Conservation (phyloP, 2,797 vertebrate genomes). For the Peromyscus attwateri region DNA sequence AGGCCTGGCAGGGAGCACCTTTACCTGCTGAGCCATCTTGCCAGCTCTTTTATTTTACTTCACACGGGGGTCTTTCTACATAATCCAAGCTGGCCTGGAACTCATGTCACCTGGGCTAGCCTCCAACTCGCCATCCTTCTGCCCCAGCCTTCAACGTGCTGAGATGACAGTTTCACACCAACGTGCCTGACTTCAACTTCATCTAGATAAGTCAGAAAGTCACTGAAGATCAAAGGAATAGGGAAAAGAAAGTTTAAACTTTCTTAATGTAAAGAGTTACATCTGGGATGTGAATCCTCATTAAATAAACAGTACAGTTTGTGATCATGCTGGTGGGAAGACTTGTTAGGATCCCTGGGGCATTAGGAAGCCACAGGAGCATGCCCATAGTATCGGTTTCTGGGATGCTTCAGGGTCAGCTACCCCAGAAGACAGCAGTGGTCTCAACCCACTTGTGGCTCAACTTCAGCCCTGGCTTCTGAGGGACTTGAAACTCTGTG, state of each 20-base stretch:
- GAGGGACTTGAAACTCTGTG: neutral
- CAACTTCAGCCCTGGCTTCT: conserved; percentile 20
- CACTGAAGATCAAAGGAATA: neutral
- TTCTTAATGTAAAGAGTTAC: neutral
- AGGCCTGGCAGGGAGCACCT: neutral
- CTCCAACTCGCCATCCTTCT: neutral
- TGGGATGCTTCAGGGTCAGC: neutral
- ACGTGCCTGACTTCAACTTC: neutral
- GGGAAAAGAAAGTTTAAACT: neutral
- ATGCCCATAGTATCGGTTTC: neutral
- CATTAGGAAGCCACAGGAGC: neutral
- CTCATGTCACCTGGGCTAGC: neutral
- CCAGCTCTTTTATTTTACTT: neutral
- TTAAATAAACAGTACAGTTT: neutral
- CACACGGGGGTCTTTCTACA: neutral
- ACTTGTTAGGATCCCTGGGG: neutral
- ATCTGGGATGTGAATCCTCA: neutral
- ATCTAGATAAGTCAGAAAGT: conserved; percentile 26
- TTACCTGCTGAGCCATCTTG: neutral
- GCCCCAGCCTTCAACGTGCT: neutral
- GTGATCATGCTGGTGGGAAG: neutral
- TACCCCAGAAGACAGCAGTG: neutral
- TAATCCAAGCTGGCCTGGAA: neutral
- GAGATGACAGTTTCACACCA: neutral
- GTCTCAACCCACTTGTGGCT: neutral